phyloP scores from a whole-genome alignment of 2,888 invertebrate genomes.

The Cremastinae sp. region DNA sequence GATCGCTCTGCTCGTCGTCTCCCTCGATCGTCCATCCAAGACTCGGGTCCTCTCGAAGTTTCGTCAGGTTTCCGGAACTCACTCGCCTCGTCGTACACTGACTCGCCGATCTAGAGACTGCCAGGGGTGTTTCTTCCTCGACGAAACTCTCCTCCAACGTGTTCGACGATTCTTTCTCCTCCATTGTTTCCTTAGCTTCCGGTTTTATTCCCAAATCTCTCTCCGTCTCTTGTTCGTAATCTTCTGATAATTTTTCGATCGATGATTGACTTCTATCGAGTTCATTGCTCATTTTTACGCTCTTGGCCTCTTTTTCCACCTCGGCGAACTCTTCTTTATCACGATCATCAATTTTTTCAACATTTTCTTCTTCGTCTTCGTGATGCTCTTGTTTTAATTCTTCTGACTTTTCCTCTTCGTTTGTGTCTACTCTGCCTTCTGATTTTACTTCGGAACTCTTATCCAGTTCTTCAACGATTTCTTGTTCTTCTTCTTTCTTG shows the following conservation, averaged over 20 bases:
- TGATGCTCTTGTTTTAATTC: neutral
- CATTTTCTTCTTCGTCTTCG: slow-evolving; percentile 1
- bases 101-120: slow-evolving; percentile 65
- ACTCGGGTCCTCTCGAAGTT: slow-evolving; percentile 40
- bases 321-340: neutral
- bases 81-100: slow-evolving; percentile 64
- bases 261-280: neutral
- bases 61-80: slow-evolving; percentile 59
- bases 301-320: neutral
- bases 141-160: slow-evolving; percentile 48
- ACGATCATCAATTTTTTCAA: neutral
- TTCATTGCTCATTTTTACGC: slow-evolving; percentile 8
- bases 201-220: neutral
- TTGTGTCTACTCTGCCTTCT: neutral
- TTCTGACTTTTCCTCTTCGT: neutral
- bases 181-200: neutral
- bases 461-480: neutral
- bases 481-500: neutral
- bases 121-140: slow-evolving; percentile 56
- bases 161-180: slow-evolving; percentile 40
- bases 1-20: slow-evolving; percentile 36
- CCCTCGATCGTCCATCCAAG: slow-evolving; percentile 51
- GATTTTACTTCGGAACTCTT: neutral
- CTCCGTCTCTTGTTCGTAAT: neutral
- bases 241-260: neutral